Base-by-base conservation (phyloP, 2,888 invertebrate species). In the Pseudococcus viburni region DNA sequence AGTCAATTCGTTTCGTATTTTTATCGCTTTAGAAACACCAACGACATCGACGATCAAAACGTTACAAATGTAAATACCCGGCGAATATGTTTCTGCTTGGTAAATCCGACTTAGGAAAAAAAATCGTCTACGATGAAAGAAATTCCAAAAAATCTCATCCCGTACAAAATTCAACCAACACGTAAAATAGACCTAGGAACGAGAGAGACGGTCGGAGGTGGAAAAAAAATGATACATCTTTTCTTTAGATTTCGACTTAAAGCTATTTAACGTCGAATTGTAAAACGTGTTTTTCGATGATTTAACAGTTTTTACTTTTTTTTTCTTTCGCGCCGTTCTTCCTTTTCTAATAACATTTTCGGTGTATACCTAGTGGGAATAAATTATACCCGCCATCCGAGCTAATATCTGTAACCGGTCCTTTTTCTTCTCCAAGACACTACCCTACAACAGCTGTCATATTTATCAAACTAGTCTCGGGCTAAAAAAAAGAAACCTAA, bases 221-320 rank as follows among this genome's bases (percentile, higher is more conserved):
- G 73, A n/a, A 26, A 22, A 87, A 80, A 87, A 87, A 87, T 77
- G 86, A 86, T 86, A 77, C 87, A 87, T 87, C 87, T 87, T 73
- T 86, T 77, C 42, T 86, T 51, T 77, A 80, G 77, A 73, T 87
- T 87, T 87, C 87, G 87, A 80, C 87, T 87, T 87, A 48, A 86
- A 80, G 87, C 87, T 77, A 80, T 87, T 87, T 87, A 77, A 55
- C 51, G 80, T 80, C 55, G 77, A 77, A 86, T 86, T 77, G 87
- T 87, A 87, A 87, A 87, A 87, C 87, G 87, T 87, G 87, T 87
- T 87, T 87, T 87, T 80, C 87, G 73, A 87, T 87, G 87, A 87
- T 87, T 87, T 87, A 87, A 87, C 87, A 87, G 87, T 87, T 87
- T 87, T 87, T 87, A 85, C 85, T 85, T 59, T 85, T 85, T 59